Evolutionary conservation across 2,888 invertebrate genomes (phyloP).

Genomic region (Octonoba sinensis): DNA sequence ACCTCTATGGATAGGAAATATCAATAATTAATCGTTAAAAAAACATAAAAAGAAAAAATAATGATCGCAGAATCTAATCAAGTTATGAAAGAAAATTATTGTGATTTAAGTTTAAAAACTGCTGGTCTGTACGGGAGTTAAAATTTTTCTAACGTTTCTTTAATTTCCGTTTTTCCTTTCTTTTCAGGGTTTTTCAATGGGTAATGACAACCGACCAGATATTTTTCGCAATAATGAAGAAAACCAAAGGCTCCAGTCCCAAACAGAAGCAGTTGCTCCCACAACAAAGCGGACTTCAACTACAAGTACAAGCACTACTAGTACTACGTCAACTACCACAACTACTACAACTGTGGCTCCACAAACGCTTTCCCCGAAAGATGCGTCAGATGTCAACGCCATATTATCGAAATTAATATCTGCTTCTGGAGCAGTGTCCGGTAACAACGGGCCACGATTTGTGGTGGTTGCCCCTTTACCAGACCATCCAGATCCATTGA

Average conservation of each 20-base stretch:
- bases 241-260: conserved; percentile 18
- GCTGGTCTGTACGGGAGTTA: too few relatives aligned
- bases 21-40: too few relatives aligned
- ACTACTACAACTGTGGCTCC: conserved; percentile 28
- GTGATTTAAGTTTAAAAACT: too few relatives aligned
- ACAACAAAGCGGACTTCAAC: conserved; percentile 8
- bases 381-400: conserved; percentile 50
- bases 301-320: conserved; percentile 22
- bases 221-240: conserved; percentile 47
- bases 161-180: not conserved
- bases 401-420: conserved; percentile 53
- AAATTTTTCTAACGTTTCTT: too few relatives aligned
- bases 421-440: conserved; percentile 36
- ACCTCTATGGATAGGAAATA: too few relatives aligned
- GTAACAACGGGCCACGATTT: conserved; percentile 45
- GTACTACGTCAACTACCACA: not conserved
- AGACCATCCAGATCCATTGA: conserved; percentile 18
- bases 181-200: conserved; percentile 37
- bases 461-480: conserved; percentile 59
- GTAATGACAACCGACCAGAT: conserved; percentile 38
- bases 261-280: not conserved
- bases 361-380: conserved; percentile 35
- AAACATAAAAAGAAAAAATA: too few relatives aligned
- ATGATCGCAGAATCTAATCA: too few relatives aligned
- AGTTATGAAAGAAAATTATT: too few relatives aligned